Evolutionary conservation across 1,140 invertebrate species (phyloP), one percentile per base, ranked within the genome.

Genomic region (Octopus bimaculoides): DNA sequence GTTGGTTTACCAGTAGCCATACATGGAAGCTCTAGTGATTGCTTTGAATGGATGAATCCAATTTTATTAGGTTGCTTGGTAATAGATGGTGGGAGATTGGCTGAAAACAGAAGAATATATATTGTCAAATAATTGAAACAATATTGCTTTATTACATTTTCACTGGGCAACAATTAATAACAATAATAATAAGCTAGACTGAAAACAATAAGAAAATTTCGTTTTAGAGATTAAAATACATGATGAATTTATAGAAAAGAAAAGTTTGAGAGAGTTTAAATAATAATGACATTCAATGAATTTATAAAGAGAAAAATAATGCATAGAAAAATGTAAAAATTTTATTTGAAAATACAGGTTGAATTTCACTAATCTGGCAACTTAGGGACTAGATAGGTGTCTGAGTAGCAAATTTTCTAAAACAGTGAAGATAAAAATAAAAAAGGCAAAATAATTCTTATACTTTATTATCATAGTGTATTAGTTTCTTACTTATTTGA

Each of bases 81-180:
- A 54, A 85, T 79, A n/a, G 79, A 69, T 54, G 84, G 83, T 41
- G 84, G 84, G 9, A 56, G 4, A 17, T 78, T 78, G 53, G 75
- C 80, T 81, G 78, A 17, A 55, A 77, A 78, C 5, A 52, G 53
- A 56, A 76, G 17, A 61, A 17, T 17, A 61, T 61, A 61, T 12
- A 61, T 9, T 61, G 56, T 12, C 17, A 61, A 61, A 61, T 12
- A 61, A 61, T 12, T 61, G 17, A 12, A 17, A 61, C 56, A 61
- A 61, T 61, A 61, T 17, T 12, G 17, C 17, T 61, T 61, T 17
- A 12, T 61, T 61, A 12, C 9, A 12, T 61, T 61, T 17, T 17
- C 56, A 9, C 56, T 17, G 9, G 56, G 17, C 17, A 12, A 61
- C 56, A 61, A 9, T 61, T 1, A 61, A 17, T 12, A 61, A 9